A percentile compares a stretch with the other conserved stretches of the same genome.
phyloP scores from a whole-genome alignment of 2,113 vertebrate genomes.

The Thryonomys swinderianus region DNA sequence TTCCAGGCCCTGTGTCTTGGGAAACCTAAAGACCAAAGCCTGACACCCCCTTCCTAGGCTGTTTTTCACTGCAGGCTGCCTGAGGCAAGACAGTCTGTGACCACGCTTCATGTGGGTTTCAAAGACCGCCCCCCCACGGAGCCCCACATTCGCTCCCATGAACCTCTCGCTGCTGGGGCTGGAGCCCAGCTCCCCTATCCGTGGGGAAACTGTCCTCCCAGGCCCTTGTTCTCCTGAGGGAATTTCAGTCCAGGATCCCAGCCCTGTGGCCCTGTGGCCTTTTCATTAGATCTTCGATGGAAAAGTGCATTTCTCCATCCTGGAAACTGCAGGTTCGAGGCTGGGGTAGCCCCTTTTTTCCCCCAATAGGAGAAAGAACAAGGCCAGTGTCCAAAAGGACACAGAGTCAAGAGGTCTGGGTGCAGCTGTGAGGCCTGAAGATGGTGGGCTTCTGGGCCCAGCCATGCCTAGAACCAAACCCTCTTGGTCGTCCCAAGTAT shows the following conservation, averaged over 20 bases:
- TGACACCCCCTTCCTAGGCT: not conserved
- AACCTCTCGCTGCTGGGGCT: not conserved
- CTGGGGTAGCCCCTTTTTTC: not conserved
- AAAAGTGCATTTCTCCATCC: not conserved
- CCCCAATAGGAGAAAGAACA: not conserved
- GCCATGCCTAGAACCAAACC: not conserved
- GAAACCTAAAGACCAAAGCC: not conserved
- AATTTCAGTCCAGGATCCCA: not conserved
- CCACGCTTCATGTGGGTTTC: not conserved
- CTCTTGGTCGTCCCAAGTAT: not conserved
- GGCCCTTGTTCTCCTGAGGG: not conserved
- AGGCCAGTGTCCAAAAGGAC: not conserved
- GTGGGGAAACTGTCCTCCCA: not conserved
- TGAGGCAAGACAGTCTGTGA: not conserved
- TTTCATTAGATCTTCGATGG: not conserved
- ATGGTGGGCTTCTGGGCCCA: not conserved
- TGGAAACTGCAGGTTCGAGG: not conserved
- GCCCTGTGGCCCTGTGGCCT: not conserved
- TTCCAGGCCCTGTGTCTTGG: not conserved
- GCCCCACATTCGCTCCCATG: accelerated
- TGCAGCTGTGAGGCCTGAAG: not conserved
- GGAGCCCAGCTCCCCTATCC: not conserved
- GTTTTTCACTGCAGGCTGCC: not conserved
- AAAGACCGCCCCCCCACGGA: not conserved
- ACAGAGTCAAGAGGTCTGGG: not conserved